Evolutionary conservation across 2,797 vertebrate species (phyloP).

Genomic region (Urosaurus nigricauda): DNA sequence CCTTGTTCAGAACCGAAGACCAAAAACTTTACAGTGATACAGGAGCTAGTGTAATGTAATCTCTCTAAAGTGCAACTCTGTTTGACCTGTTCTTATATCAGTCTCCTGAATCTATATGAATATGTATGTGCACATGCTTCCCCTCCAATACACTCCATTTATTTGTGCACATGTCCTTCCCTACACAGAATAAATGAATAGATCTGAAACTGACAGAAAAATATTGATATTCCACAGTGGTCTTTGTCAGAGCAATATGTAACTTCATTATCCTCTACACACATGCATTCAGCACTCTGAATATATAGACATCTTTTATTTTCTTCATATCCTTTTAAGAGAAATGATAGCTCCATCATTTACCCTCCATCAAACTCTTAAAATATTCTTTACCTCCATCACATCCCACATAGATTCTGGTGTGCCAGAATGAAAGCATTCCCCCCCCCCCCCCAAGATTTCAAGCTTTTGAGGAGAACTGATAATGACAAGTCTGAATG

Average conservation of each 20-base stretch:
- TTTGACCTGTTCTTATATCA: not conserved
- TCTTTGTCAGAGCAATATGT: not conserved
- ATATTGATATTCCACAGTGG: no score
- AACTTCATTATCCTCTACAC: not conserved
- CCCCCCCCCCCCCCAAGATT: no score
- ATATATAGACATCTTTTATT: not conserved
- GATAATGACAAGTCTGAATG: constrained; percentile 59
- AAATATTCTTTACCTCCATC: not conserved
- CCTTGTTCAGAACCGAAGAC: no score
- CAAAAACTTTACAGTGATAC: no score
- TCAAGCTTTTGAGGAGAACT: constrained; percentile 54
- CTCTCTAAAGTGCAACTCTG: not conserved
- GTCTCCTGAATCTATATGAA: not conserved
- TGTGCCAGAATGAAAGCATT: constrained; percentile 59
- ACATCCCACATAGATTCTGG: constrained; percentile 24
- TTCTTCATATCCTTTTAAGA: constrained; percentile 57
- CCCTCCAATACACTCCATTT: no score
- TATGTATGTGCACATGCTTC: not conserved
- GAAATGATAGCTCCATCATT: constrained; percentile 51
- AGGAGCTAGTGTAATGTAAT: no score
- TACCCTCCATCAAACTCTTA: constrained; percentile 51
- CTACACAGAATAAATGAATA: not conserved
- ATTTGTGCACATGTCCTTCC: no score
- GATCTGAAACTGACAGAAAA: not conserved
- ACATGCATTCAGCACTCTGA: not conserved